Base-by-base conservation (phyloP, 1,140 invertebrate species). In the Drosophila kurseongensis region DNA sequence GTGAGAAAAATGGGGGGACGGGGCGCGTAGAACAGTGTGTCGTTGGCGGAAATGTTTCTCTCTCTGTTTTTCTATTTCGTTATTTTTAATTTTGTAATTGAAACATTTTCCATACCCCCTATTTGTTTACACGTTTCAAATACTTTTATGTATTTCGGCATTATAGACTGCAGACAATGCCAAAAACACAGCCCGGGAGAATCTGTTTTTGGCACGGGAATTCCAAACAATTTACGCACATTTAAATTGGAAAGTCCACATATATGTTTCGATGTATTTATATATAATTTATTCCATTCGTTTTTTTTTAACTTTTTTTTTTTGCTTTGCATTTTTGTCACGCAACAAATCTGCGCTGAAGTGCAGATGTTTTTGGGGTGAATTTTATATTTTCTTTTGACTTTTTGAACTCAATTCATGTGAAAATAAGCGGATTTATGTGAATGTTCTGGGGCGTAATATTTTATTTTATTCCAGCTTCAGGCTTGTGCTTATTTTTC, bases 391-490 rank as follows among this genome's bases (percentile, higher is more conserved):
- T 77, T 77, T 58, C 69, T 67, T 50, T 35, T 55, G 69, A 68
- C 69, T 75, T 63, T 75, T 63, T 41, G 27, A 66, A 74, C 52
- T 77, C 56, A 78, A 61, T 56, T 69, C 63, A 77, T 57, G 57
- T 62, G 74, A 51, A 57, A 58, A 80, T 80, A 80, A 80, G 76
- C 77, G 61, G 77, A 79, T 79, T 79, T 69, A 74, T 74, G 36
- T 54, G 50, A 66, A 63, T 45, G 14, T 50, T 35, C n/a, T 44
- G 40, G 45, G 36, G 36, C 9, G 32, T n/a, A 29, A 38, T 57
- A 36, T 71, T 60, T 60, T 60, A 61, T 51, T 59, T 60, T 35
- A 45, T 51, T 42, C 32, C 1, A 35, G 9, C 45, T 16, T 38
- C 9, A 5, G 32, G 66, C 66, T 45, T 40, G 18, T n/a, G 32